Conservation (phyloP, 2,797 vertebrate species). For the Hapalemur alaotrensis region DNA sequence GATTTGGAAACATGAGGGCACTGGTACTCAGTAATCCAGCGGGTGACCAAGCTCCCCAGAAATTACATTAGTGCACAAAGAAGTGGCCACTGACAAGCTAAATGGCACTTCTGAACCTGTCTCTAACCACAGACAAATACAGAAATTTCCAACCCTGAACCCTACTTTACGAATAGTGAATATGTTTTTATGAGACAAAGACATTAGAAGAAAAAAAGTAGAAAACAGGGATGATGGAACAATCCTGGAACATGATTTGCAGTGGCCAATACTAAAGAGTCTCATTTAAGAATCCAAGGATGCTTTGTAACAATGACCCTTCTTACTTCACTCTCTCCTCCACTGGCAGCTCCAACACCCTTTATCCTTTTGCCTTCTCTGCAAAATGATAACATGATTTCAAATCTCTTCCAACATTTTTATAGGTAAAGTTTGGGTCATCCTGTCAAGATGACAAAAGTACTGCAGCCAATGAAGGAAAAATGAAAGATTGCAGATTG, state of each 20-base stretch:
- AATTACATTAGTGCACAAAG: not conserved
- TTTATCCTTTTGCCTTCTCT: not conserved
- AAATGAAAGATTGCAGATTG: not conserved
- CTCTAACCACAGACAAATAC: not conserved
- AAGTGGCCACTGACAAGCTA: not conserved
- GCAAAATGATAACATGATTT: slow-evolving; percentile 16
- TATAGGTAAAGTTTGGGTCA: not conserved
- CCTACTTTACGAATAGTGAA: not conserved
- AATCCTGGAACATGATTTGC: not conserved
- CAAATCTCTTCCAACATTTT: slow-evolving; percentile 31
- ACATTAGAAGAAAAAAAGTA: not conserved
- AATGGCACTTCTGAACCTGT: not conserved
- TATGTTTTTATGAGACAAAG: not conserved
- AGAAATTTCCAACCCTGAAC: not conserved
- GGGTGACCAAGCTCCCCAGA: not conserved
- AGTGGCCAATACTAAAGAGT: not conserved
- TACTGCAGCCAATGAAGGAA: not conserved
- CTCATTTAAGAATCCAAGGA: not conserved
- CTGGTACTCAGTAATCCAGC: not conserved
- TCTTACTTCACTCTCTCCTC: not conserved
- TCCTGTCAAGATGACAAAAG: not conserved
- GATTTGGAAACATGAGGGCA: not conserved
- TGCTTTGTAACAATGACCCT: not conserved
- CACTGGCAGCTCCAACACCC: not conserved
- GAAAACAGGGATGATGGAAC: not conserved